These are phyloP conservation scores for Macropis europaea DNA, from an alignment of 2,888 invertebrate species.

Conservation along the genomic window DNA sequence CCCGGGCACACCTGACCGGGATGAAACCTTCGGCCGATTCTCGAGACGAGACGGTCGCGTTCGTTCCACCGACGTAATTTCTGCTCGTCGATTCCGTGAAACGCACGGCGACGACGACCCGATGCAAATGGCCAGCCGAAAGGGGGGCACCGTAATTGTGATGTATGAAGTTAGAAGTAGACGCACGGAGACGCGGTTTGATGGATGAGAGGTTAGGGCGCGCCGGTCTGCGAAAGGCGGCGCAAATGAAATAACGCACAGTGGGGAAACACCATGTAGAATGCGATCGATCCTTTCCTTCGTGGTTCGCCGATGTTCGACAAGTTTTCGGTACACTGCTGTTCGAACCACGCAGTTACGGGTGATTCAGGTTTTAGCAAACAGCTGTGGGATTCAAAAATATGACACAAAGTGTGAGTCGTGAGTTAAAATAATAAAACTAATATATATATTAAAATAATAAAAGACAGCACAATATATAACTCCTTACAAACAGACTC, in stretches of 20 bases:
- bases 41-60: constrained; percentile 4
- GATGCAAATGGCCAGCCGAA: constrained; percentile 46
- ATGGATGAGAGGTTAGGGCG: constrained; percentile 59
- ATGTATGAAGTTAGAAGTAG: constrained; percentile 65
- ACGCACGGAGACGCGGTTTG: constrained; percentile 59
- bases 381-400: too few species aligned
- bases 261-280: constrained; percentile 39
- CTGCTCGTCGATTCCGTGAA: constrained; percentile 45
- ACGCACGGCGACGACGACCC: constrained; percentile 32
- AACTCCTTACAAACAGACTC: too few species aligned
- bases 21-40: background rate
- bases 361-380: too few species aligned
- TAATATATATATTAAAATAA: too few species aligned
- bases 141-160: constrained; percentile 56
- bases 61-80: constrained; percentile 38
- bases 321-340: constrained; percentile 46
- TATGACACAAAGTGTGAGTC: too few species aligned
- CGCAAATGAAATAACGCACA: constrained; percentile 55
- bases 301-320: constrained; percentile 38
- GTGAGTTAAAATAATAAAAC: too few species aligned
- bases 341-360: too few species aligned
- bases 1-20: background rate
- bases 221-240: constrained; percentile 51
- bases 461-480: too few species aligned
- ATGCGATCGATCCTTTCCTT: constrained; percentile 47